phyloP scores from a whole-genome alignment of 1,140 invertebrate species.

The Portunus trituberculatus region DNA sequence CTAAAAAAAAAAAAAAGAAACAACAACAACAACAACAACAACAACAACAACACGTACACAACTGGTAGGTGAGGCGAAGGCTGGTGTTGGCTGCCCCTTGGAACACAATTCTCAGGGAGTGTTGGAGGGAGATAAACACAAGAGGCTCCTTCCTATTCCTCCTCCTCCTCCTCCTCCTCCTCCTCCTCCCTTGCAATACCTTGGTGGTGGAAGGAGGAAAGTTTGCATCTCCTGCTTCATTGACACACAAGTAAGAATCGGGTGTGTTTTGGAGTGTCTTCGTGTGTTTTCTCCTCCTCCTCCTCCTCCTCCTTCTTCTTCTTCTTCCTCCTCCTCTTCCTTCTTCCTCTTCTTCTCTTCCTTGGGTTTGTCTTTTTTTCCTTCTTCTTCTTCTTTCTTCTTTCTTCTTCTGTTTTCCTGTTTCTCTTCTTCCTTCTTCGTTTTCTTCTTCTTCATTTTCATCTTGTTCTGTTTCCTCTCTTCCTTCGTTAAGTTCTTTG shows the following conservation, averaged over 20 bases:
- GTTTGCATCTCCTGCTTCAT: conserved; percentile 56
- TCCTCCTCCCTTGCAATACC: background rate
- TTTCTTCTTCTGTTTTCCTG: background rate
- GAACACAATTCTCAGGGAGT: conserved; percentile 1
- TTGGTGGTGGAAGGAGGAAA: conserved; percentile 38
- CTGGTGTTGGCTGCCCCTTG: background rate
- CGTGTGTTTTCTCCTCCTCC: too few species aligned
- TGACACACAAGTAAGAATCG: conserved; percentile 52
- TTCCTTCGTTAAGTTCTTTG: background rate
- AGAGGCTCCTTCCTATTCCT: background rate
- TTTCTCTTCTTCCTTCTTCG: background rate
- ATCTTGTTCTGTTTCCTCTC: background rate
- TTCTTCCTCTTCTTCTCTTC: background rate
- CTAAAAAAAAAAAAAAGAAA: background rate
- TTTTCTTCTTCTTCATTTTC: background rate
- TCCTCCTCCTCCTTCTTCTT: too few species aligned
- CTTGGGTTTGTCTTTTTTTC: background rate
- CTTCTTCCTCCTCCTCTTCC: background rate
- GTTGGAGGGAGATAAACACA: conserved; percentile 38
- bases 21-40: background rate
- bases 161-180: background rate
- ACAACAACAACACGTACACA: conserved; percentile 32
- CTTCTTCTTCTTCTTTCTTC: background rate
- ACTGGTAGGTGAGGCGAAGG: background rate
- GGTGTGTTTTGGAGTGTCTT: too few species aligned